Evolutionary conservation across 2,797 vertebrate genomes (phyloP).

Genomic region (Yasuhikotakia modesta): DNA sequence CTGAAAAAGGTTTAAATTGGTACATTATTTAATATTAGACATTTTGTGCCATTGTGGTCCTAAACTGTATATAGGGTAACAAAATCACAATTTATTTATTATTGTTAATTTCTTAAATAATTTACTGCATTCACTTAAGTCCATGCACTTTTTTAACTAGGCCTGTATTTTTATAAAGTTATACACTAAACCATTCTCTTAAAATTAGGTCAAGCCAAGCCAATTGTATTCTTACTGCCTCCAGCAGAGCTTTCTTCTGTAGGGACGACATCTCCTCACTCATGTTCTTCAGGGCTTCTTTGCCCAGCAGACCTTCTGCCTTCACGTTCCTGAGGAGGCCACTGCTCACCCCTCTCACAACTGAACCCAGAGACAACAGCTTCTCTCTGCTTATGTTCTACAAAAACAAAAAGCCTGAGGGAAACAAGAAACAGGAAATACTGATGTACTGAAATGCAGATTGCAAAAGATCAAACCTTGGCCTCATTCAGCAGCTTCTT

Average conservation of each 20-base stretch:
- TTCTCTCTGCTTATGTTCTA: conserved; percentile 54
- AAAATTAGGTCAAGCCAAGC: too few species aligned
- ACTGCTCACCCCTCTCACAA: conserved; percentile 62
- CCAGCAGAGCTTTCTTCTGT: conserved; percentile 69
- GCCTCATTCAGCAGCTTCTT: conserved; percentile 55
- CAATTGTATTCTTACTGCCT: conserved; percentile 70
- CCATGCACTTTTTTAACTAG: too few species aligned
- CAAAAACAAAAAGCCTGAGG: not conserved
- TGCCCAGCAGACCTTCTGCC: conserved; percentile 59
- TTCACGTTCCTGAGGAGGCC: conserved; percentile 61
- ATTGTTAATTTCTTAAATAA: too few species aligned
- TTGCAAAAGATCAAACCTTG: conserved; percentile 56
- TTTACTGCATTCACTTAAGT: too few species aligned
- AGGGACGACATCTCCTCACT: conserved; percentile 61
- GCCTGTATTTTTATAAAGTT: too few species aligned
- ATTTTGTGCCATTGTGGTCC: too few species aligned
- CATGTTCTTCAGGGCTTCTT: conserved; percentile 62
- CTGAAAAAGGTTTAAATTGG: too few species aligned
- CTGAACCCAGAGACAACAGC: conserved; percentile 61
- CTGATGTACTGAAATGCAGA: not conserved
- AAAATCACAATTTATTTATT: too few species aligned
- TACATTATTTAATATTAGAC: too few species aligned
- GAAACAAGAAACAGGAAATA: not conserved
- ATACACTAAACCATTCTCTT: too few species aligned
- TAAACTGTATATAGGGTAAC: too few species aligned